A percentile compares a stretch with the other conserved stretches of the same genome.
phyloP scores from a whole-genome alignment of 2,797 vertebrate genomes.

The Thunnus albacares region DNA sequence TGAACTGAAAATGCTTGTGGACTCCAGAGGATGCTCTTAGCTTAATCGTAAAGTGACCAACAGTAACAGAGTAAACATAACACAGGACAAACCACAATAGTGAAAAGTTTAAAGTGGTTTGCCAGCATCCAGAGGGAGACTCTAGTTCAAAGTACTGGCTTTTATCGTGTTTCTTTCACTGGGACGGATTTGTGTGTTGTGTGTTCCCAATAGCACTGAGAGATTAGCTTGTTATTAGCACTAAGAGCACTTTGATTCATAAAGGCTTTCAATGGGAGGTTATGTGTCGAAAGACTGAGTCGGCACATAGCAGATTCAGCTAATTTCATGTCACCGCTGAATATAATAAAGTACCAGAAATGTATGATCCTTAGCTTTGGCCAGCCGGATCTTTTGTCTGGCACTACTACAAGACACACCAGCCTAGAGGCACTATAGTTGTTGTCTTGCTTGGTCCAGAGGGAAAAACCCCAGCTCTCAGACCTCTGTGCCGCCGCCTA shows the following conservation, averaged over 20 bases:
- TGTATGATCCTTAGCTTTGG: too few species aligned
- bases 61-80: background rate
- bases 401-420: too few species aligned
- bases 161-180: slow-evolving; percentile 40
- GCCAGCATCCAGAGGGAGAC: slow-evolving; percentile 33
- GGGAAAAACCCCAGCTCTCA: too few species aligned
- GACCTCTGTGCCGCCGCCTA: too few species aligned
- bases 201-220: slow-evolving; percentile 39
- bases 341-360: too few species aligned
- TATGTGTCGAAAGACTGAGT: too few species aligned
- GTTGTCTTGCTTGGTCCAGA: too few species aligned
- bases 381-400: too few species aligned
- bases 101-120: slow-evolving; percentile 34
- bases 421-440: too few species aligned
- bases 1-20: slow-evolving; percentile 2
- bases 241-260: slow-evolving; percentile 37
- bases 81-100: slow-evolving; percentile 20
- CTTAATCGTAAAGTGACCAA: background rate
- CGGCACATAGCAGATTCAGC: too few species aligned
- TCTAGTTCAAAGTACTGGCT: slow-evolving; percentile 55
- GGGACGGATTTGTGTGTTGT: slow-evolving; percentile 46
- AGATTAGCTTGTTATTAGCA: slow-evolving; percentile 68
- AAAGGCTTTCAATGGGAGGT: slow-evolving; percentile 17
- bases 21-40: background rate
- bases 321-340: too few species aligned